Evolutionary conservation across 2,888 invertebrate species (phyloP).

Genomic region (Drosophila eohydei): DNA sequence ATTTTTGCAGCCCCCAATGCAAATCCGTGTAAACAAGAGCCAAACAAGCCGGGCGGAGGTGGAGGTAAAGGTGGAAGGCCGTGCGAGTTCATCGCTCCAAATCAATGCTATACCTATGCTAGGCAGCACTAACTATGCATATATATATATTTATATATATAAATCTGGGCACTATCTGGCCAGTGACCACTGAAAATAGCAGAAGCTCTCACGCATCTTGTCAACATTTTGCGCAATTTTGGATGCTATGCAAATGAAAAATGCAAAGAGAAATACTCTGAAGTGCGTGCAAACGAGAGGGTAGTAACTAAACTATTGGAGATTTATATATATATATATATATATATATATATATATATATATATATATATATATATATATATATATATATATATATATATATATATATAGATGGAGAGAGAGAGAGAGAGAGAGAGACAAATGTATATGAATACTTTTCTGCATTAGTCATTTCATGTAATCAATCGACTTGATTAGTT

Average conservation of each 20-base stretch:
- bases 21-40: slow-evolving; percentile 57
- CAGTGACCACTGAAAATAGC: slow-evolving; percentile 24
- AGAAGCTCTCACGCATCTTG: slow-evolving; percentile 49
- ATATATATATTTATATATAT: background rate
- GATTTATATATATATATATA: background rate
- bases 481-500: too few relatives aligned
- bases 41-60: background rate
- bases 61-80: slow-evolving; percentile 33
- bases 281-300: slow-evolving; percentile 18
- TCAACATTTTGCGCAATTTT: slow-evolving; percentile 55
- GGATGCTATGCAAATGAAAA: slow-evolving; percentile 48
- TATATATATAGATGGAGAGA: too few relatives aligned
- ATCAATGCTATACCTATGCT: slow-evolving; percentile 75
- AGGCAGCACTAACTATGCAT: slow-evolving; percentile 19
- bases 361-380: background rate
- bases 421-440: too few relatives aligned
- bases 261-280: slow-evolving; percentile 20
- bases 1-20: slow-evolving; percentile 42
- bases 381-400: background rate
- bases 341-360: background rate
- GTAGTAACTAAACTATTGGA: background rate
- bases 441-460: too few relatives aligned
- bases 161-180: slow-evolving; percentile 16
- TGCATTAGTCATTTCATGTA: too few relatives aligned
- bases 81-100: slow-evolving; percentile 83